Evolutionary conservation across 2,113 vertebrate genomes (phyloP).

Genomic region (Bufo gargarizans): DNA sequence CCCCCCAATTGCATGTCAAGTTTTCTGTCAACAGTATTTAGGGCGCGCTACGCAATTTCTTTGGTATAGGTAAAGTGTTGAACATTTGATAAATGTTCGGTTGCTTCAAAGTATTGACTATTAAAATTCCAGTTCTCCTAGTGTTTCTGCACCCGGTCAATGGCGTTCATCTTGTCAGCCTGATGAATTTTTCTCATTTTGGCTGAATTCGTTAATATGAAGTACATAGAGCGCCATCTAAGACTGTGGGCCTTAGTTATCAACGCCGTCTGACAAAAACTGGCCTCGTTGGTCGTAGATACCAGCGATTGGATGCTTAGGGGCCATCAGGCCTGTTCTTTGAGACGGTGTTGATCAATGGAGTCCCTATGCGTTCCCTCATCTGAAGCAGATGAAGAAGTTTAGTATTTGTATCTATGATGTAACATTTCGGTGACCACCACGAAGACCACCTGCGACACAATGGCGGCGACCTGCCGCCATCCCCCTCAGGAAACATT

Average conservation of each 20-base stretch:
- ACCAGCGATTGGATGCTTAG: neutral
- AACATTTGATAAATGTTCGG: slow-evolving; percentile 17
- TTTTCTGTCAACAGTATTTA: slow-evolving; percentile 17
- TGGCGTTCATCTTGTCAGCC: neutral
- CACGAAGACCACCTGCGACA: neutral
- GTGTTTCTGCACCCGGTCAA: slow-evolving; percentile 14
- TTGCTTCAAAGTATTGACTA: slow-evolving; percentile 25
- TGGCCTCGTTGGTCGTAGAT: neutral
- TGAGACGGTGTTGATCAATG: neutral
- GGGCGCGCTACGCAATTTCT: neutral
- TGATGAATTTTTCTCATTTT: slow-evolving; percentile 37
- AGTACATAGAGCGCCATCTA: slow-evolving; percentile 2
- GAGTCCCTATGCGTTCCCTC: neutral
- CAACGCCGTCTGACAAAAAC: neutral
- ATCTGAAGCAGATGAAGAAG: slow-evolving; percentile 41
- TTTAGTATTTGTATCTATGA: slow-evolving; percentile 34
- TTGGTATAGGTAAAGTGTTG: slow-evolving; percentile 23
- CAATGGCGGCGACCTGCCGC: neutral
- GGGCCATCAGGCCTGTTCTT: neutral
- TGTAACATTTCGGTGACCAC: neutral
- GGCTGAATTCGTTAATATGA: neutral
- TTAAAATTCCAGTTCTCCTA: slow-evolving; percentile 6
- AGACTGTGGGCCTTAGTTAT: neutral
- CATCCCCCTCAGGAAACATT: slow-evolving; percentile 10
- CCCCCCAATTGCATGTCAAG: neutral